A percentile compares a stretch with the other conserved stretches of the same genome.
phyloP scores from a whole-genome alignment of 2,888 invertebrate species.

The Nomada goodeniana region DNA sequence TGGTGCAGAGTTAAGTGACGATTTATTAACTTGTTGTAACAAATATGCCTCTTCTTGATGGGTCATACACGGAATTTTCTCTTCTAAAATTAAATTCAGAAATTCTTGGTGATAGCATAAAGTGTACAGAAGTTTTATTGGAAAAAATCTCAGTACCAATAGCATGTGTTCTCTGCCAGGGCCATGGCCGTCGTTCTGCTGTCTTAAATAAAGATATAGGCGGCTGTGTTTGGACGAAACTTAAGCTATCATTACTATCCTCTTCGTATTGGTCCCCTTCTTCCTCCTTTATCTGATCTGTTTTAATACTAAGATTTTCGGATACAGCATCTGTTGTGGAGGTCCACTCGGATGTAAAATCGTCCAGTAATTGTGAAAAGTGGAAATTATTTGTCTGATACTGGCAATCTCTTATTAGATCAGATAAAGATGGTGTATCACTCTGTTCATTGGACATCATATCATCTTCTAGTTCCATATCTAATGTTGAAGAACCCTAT shows the following conservation, averaged over 20 bases:
- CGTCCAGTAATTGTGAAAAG: slow-evolving; percentile 72
- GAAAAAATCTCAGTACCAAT: slow-evolving; percentile 52
- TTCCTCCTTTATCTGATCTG: slow-evolving; percentile 81
- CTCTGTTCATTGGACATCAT: slow-evolving; percentile 69
- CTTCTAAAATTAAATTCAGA: slow-evolving; percentile 61
- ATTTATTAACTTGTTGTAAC: slow-evolving; percentile 79
- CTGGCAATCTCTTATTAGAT: slow-evolving; percentile 75
- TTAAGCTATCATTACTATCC: slow-evolving; percentile 73
- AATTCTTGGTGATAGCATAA: not conserved
- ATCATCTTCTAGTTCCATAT: slow-evolving; percentile 77
- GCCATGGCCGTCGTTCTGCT: slow-evolving; percentile 82
- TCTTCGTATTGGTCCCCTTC: slow-evolving; percentile 74
- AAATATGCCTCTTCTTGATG: slow-evolving; percentile 85
- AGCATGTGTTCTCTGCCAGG: slow-evolving; percentile 82
- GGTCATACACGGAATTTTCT: slow-evolving; percentile 82
- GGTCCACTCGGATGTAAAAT: slow-evolving; percentile 75
- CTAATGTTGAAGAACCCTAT: slow-evolving; percentile 58
- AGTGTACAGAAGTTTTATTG: not conserved
- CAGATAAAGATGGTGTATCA: slow-evolving; percentile 74
- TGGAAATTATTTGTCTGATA: slow-evolving; percentile 68
- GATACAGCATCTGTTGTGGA: slow-evolving; percentile 59
- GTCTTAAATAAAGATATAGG: slow-evolving; percentile 81
- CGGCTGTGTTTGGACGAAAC: slow-evolving; percentile 72
- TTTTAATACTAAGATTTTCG: slow-evolving; percentile 69
- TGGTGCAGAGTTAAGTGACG: slow-evolving; percentile 74